Conservation (phyloP, 2,797 vertebrate genomes). For the Anolis apletophallus region DNA sequence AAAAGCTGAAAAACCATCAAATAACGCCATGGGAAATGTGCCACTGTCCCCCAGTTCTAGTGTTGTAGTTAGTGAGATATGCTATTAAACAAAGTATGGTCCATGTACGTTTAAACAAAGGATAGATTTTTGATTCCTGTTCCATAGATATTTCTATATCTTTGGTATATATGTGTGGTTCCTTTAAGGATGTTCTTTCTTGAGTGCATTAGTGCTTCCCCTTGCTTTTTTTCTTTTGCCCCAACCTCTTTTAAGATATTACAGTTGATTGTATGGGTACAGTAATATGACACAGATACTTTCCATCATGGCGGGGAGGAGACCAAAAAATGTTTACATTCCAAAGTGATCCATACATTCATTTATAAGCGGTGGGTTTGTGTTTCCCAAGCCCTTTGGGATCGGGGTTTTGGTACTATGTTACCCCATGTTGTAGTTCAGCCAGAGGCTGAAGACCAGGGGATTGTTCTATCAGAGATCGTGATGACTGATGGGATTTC, state of each 20-base stretch:
- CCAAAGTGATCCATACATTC: not conserved
- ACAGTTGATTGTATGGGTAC: not conserved
- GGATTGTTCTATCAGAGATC: too few relatives aligned
- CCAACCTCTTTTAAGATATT: not conserved
- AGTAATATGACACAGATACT: not conserved
- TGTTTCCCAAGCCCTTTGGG: not conserved
- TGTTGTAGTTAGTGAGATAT: not conserved
- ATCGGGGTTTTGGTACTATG: too few relatives aligned
- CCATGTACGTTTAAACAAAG: not conserved
- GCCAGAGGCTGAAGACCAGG: too few relatives aligned
- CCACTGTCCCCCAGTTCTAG: too few relatives aligned
- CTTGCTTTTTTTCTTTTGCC: not conserved
- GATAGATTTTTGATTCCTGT: too few relatives aligned
- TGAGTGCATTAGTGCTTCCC: not conserved
- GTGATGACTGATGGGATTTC: too few relatives aligned
- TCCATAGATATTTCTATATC: not conserved
- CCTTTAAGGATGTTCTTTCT: not conserved
- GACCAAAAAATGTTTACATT: not conserved
- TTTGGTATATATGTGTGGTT: not conserved
- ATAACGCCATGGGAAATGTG: too few relatives aligned
- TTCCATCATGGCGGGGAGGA: not conserved
- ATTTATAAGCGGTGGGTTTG: not conserved
- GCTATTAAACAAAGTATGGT: not conserved
- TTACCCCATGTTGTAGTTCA: too few relatives aligned
- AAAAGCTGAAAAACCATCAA: too few relatives aligned